Conservation (phyloP, 64 coral and sea anemone genomes). For the Pocillopora verrucosa region DNA sequence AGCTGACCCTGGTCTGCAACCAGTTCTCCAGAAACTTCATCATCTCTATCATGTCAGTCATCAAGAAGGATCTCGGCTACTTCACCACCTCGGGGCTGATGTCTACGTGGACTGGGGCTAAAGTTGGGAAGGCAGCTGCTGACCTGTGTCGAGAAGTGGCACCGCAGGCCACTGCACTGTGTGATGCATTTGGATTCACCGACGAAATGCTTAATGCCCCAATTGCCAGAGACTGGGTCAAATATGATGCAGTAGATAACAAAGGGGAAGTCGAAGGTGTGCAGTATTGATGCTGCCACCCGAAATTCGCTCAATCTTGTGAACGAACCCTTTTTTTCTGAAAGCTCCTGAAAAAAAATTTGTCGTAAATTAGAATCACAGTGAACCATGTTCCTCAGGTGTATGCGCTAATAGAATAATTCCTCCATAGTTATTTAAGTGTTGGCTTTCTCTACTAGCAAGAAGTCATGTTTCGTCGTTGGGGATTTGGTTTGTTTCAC, state of each 20-base stretch:
- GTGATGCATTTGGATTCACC: constrained; percentile 81
- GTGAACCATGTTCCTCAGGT: no score
- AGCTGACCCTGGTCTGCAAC: constrained; percentile 58
- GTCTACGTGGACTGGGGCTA: constrained; percentile 70
- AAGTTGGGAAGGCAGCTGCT: constrained; percentile 70
- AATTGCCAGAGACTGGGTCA: constrained; percentile 88
- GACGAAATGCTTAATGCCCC: constrained; percentile 78
- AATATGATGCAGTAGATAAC: constrained; percentile 79
- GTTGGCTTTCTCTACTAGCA: no score
- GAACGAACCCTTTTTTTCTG: no score
- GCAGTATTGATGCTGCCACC: neutral
- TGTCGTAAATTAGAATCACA: no score
- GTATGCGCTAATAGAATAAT: no score
- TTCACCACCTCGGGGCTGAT: constrained; percentile 84
- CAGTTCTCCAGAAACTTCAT: constrained; percentile 66
- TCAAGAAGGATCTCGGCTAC: constrained; percentile 75
- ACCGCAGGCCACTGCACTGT: constrained; percentile 84
- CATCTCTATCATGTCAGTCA: constrained; percentile 79
- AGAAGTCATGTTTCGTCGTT: no score
- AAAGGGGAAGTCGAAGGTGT: constrained; percentile 70
- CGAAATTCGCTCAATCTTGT: no score
- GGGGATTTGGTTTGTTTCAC: no score
- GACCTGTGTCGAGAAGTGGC: constrained; percentile 75
- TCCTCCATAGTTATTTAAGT: no score
- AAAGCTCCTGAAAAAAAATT: no score